phyloP scores from a whole-genome alignment of 2,888 invertebrate species.

The Synanthedon myopaeformis region DNA sequence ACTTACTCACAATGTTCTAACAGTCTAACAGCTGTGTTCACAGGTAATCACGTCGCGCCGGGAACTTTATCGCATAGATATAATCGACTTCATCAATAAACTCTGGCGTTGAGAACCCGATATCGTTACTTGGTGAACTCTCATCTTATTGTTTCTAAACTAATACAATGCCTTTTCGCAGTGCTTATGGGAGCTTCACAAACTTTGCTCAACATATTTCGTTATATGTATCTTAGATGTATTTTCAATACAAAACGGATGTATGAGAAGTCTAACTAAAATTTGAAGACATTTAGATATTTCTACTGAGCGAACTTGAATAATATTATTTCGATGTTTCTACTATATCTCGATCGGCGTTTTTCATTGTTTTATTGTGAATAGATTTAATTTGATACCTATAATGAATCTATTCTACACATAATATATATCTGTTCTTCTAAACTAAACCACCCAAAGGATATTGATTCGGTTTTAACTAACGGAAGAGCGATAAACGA shows the following conservation, averaged over 20 bases:
- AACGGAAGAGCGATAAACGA: too few relatives aligned
- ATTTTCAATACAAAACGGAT: background rate
- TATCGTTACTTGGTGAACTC: background rate
- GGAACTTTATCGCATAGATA: background rate
- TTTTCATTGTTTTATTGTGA: too few relatives aligned
- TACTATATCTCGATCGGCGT: too few relatives aligned
- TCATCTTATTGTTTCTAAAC: conserved; percentile 1
- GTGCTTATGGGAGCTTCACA: background rate
- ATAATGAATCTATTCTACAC: too few relatives aligned
- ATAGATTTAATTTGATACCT: too few relatives aligned
- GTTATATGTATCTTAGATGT: background rate
- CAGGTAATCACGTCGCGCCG: background rate
- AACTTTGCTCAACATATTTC: too few relatives aligned
- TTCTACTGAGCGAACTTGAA: too few relatives aligned
- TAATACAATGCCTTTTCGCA: background rate
- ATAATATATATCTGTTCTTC: too few relatives aligned
- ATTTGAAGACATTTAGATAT: too few relatives aligned
- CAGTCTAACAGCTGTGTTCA: background rate
- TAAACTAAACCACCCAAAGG: too few relatives aligned
- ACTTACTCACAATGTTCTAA: background rate
- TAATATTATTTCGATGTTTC: too few relatives aligned
- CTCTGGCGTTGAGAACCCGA: background rate
- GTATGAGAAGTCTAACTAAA: background rate
- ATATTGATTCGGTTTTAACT: too few relatives aligned
- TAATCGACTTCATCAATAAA: conserved; percentile 1